Base-by-base conservation (phyloP, 1,140 invertebrate species). In the Chironomus tepperi region DNA sequence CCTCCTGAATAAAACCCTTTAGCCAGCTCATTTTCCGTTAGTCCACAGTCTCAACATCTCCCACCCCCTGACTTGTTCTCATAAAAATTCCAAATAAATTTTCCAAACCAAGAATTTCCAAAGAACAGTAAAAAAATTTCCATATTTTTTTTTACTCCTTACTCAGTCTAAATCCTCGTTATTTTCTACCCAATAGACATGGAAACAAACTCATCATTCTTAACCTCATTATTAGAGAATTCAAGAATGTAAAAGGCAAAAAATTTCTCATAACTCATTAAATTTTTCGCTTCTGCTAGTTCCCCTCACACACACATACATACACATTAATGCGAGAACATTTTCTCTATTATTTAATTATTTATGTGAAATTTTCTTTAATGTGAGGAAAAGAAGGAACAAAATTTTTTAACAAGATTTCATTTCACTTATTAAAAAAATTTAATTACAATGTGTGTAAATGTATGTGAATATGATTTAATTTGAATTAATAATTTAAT, bases 11-110 rank as follows among this genome's bases (percentile, higher is more conserved):
- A n/a, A n/a, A n/a, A n/a, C n/a, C n/a, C n/a, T n/a, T n/a, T n/a
- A n/a, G n/a, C n/a, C n/a, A n/a, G n/a, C 5, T 12, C n/a, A 57
- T 57, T 57, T 57, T n/a, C 5, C 8, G n/a, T 57, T n/a, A 57
- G 12, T 15, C 47, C 7, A 57, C 24, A 34, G 24, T 34, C 24
- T 5, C 5, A 34, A 34, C 24, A 34, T 2, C 24, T 34, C 1
- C 5, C 24, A 2, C 2, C 24, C 24, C 24, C 24, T 34, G 24
- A 34, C 2, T 34, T 34, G 1, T 34, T 34, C 47, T 57, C 47
- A 57, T 57, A 57, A 57, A 57, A 57, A 57, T 57, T 57, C 47
- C 43, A 47, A 47, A 47, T 47, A 47, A 47, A 47, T 47, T 47
- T 47, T 15, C 43, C 47, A 57, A 57, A 57, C 47, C 47, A 57